Evolutionary conservation across 2,113 vertebrate species (phyloP).

Genomic region (Melanerpes formicivorus): DNA sequence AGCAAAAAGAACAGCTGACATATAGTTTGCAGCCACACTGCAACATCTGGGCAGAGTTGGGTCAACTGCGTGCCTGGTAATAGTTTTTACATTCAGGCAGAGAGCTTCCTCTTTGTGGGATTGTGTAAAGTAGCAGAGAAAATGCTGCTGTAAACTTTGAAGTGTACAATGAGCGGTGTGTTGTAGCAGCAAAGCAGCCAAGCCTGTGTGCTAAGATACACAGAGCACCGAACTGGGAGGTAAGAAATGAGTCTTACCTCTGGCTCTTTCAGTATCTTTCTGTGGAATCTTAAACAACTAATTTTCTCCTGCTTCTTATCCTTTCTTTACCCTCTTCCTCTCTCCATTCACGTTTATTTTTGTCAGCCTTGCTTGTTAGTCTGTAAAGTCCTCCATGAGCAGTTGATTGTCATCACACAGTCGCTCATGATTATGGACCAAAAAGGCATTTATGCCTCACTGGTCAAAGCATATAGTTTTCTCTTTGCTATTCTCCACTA

Average conservation of each 20-base stretch:
- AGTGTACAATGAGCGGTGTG: not conserved
- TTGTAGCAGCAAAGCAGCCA: not conserved
- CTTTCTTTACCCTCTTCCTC: not conserved
- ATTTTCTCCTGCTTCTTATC: not conserved
- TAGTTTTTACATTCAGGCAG: constrained; percentile 41
- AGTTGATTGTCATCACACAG: not conserved
- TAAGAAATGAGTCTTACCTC: not conserved
- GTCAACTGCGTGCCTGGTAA: constrained; percentile 59
- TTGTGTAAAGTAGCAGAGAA: not conserved
- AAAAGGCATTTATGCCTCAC: not conserved
- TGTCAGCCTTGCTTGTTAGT: not conserved
- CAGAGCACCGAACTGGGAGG: not conserved
- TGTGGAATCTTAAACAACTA: not conserved
- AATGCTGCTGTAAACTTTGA: constrained; percentile 17
- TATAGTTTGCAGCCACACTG: constrained; percentile 65
- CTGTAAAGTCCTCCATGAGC: not conserved
- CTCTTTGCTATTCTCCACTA: not conserved
- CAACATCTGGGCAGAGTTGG: constrained; percentile 74
- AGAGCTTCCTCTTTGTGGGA: constrained; percentile 34
- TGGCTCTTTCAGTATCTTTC: not conserved
- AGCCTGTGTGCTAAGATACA: not conserved
- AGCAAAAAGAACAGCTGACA: constrained; percentile 74
- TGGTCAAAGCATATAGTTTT: not conserved
- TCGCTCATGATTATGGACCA: not conserved
- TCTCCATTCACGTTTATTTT: not conserved